A percentile compares a stretch with the other conserved stretches of the same genome.
Conservation (phyloP, 2,888 invertebrate species). For the Caenorhabditis sp. region DNA sequence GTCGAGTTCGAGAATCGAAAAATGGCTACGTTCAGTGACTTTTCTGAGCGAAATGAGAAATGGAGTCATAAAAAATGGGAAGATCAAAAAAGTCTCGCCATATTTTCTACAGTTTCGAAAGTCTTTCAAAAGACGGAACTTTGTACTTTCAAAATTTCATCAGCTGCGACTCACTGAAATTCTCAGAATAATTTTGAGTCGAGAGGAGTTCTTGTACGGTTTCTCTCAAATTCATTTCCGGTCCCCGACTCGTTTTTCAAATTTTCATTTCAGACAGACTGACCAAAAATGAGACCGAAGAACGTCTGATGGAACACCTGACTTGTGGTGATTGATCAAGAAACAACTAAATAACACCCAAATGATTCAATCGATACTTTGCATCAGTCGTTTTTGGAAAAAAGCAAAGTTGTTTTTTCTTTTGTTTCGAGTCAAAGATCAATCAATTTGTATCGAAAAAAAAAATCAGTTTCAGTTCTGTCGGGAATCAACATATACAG, state of each 20-base stretch:
- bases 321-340: conserved; percentile 12
- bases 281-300: conserved; percentile 31
- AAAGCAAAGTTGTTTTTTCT: conserved; percentile 10
- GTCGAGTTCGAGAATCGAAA: neutral
- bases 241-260: neutral
- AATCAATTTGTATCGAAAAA: no score
- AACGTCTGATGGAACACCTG: conserved; percentile 23
- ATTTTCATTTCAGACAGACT: conserved; percentile 4
- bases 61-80: neutral
- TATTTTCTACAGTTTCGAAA: neutral
- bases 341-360: conserved; percentile 22
- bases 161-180: no score
- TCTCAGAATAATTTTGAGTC: neutral
- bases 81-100: conserved; percentile 4
- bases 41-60: neutral
- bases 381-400: conserved; percentile 1
- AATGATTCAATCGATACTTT: neutral
- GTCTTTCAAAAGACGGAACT: neutral
- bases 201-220: neutral
- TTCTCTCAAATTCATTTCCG: neutral
- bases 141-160: no score
- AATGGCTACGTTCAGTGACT: neutral
- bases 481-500: neutral
- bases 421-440: no score
- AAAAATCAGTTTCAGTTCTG: no score